Evolutionary conservation across 2,113 vertebrate genomes (phyloP), one percentile per base, ranked within the genome.

Genomic region (Amphiprion ocellaris): DNA sequence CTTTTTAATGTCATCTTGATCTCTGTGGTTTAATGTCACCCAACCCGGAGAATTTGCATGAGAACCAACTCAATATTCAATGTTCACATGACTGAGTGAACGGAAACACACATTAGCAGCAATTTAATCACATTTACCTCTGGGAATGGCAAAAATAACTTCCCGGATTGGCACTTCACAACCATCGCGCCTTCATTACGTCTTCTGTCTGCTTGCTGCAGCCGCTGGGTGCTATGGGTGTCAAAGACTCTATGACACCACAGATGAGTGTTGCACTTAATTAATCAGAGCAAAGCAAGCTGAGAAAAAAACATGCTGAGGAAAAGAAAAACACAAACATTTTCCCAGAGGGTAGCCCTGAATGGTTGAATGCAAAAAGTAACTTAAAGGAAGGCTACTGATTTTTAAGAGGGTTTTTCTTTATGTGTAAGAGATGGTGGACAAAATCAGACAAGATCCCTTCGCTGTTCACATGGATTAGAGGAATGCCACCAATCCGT

Each of bases 261-360:
- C 66, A 37, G 23, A 54, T 3, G 28, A 7, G 52, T 64, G 67
- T 63, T 70, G 59, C 67, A 16, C 60, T 64, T 78, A 78, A 70
- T 78, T 70, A 70, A 47, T 64, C 21, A n/a, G 65, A 0, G 60
- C 28, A 58, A 41, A 71, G 59, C 41, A 64, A 71, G 60, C 67
- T 78, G 76, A 49, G 52, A 70, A 70, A 55, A 55, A 19, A 69
- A 59, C 49, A 52, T 17, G 23, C 49, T 56, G 12, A 55, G 46
- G 39, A 19, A 0, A 50, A 55, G 24, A 28, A 37, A 3, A 2
- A 1, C 3, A 10, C 10, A 37, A 56, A 58, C 5, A 19, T 23
- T 37, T 37, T 37, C 33, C 33, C 7, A 7, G 16, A 17, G n/a
- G 2, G 2, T 55, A 62, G 26, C n/a, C 1, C 49, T 54, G 0